Evolutionary conservation across 2,113 vertebrate genomes (phyloP).

Genomic region (Corythornis madagascariensis): DNA sequence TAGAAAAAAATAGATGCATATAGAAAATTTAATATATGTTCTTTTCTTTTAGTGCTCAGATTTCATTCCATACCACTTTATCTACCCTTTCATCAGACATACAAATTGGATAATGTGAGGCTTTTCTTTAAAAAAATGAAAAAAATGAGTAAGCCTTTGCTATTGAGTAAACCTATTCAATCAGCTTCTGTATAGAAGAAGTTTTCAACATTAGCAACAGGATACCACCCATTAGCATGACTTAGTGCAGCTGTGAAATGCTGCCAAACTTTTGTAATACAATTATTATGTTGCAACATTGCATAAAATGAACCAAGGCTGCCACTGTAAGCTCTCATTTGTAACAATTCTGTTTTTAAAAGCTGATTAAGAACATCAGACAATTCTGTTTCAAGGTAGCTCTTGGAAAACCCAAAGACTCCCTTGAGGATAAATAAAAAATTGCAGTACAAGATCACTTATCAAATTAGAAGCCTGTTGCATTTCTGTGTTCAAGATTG

Average conservation of each 20-base stretch:
- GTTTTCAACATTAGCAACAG: conserved; percentile 62
- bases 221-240: conserved; percentile 52
- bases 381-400: background rate
- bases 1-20: background rate
- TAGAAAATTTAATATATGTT: background rate
- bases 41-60: background rate
- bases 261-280: conserved; percentile 34
- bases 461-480: conserved; percentile 3
- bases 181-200: conserved; percentile 44
- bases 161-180: conserved; percentile 15
- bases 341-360: conserved; percentile 41
- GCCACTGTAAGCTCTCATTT: conserved; percentile 41
- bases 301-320: conserved; percentile 46
- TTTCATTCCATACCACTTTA: background rate
- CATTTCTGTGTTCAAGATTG: background rate
- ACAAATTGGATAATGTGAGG: conserved; percentile 14
- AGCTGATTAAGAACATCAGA: conserved; percentile 33
- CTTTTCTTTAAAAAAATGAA: background rate
- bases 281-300: conserved; percentile 19
- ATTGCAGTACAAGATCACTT: background rate
- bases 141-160: background rate
- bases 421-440: conserved; percentile 25
- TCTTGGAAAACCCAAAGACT: conserved; percentile 51
- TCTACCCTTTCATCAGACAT: background rate
- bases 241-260: conserved; percentile 59